Evolutionary conservation across 1,140 invertebrate species (phyloP).

Genomic region (Trichonephila clavata): DNA sequence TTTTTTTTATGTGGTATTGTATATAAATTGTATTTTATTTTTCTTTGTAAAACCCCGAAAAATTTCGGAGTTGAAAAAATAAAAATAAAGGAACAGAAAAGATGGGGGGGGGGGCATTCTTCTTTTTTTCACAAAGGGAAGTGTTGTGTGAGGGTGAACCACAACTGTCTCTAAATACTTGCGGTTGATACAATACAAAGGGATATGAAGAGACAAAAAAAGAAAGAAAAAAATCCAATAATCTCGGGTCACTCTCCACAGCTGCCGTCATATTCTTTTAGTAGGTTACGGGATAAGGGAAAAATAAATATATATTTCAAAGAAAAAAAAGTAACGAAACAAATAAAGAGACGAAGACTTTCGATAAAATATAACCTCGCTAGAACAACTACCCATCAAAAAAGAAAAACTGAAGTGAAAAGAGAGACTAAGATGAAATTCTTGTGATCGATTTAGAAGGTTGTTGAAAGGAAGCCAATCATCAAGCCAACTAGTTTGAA

Average conservation of each 20-base stretch:
- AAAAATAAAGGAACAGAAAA: no score
- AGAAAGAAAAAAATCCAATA: constrained; percentile 51
- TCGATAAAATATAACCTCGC: constrained; percentile 47
- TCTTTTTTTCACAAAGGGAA: constrained; percentile 5
- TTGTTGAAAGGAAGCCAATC: constrained; percentile 65
- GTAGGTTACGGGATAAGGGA: constrained; percentile 48
- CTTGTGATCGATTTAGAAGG: constrained; percentile 51
- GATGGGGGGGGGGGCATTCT: background rate
- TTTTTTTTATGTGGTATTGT: no score
- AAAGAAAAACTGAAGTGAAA: background rate
- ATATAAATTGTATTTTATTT: no score
- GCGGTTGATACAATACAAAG: constrained; percentile 57
- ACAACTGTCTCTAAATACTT: constrained; percentile 40
- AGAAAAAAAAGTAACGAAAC: background rate
- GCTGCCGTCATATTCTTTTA: constrained; percentile 26
- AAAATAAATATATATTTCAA: constrained; percentile 51
- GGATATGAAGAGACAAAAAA: constrained; percentile 32
- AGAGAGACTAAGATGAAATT: constrained; percentile 56
- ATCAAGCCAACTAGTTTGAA: constrained; percentile 37
- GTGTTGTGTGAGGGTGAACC: background rate
- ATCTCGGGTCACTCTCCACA: constrained; percentile 53
- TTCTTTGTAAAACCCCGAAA: no score
- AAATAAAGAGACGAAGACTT: constrained; percentile 20
- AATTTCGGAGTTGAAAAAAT: no score
- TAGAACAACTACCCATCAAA: background rate